These are phyloP conservation scores for Bruchidius siliquastri DNA, from an alignment of 2,888 invertebrate species.

Conservation along the genomic window DNA sequence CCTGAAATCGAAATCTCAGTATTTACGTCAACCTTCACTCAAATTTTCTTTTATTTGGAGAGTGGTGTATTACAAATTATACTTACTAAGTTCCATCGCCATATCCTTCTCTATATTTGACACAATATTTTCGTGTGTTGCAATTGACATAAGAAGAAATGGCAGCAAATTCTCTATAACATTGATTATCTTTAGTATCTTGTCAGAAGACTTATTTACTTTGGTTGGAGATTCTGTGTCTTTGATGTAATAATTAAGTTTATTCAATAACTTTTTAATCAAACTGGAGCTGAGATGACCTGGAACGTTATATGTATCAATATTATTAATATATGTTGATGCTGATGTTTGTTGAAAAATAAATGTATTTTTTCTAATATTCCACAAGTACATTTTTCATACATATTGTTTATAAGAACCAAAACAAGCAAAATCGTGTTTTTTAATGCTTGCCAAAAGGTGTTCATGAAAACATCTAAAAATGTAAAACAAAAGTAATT, in stretches of 20 bases:
- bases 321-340: neutral
- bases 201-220: conserved; percentile 32
- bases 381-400: too few relatives aligned
- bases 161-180: conserved; percentile 45
- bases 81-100: conserved; percentile 42
- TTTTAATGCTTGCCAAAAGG: too few relatives aligned
- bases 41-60: too few relatives aligned
- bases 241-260: conserved; percentile 39
- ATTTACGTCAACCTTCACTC: too few relatives aligned
- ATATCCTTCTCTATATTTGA: conserved; percentile 39
- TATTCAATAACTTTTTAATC: conserved; percentile 43
- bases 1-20: conserved; percentile 43
- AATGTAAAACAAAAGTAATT: too few relatives aligned
- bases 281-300: conserved; percentile 54
- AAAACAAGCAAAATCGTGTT: too few relatives aligned
- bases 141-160: conserved; percentile 44
- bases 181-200: conserved; percentile 35
- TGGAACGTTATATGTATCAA: conserved; percentile 24
- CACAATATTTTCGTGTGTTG: conserved; percentile 37
- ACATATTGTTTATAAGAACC: too few relatives aligned
- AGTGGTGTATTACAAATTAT: neutral
- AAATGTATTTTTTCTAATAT: too few relatives aligned
- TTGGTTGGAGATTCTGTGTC: conserved; percentile 36
- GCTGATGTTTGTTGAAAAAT: too few relatives aligned
- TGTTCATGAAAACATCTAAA: too few relatives aligned